Percentiles rank a stretch among this genome's conserved stretches.
phyloP scores from a whole-genome alignment of 2,888 invertebrate genomes.

The Eucera pruinosa region DNA sequence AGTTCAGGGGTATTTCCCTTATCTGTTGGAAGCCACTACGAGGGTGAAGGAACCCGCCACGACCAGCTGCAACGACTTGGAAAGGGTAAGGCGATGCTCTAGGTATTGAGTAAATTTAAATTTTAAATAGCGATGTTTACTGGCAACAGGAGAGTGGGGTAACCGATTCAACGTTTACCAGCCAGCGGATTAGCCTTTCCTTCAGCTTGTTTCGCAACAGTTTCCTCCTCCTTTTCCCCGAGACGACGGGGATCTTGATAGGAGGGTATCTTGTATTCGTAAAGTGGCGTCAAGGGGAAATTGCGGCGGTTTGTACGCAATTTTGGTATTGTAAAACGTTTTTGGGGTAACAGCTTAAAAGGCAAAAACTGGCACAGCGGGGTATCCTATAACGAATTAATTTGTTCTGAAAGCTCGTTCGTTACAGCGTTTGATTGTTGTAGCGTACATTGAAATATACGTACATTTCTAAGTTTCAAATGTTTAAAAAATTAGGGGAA shows the following conservation, averaged over 20 bases:
- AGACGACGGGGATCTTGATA: slow-evolving; percentile 39
- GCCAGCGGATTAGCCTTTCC: slow-evolving; percentile 71
- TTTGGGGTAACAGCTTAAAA: not conserved
- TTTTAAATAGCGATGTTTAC: slow-evolving; percentile 76
- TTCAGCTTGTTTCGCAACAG: slow-evolving; percentile 46
- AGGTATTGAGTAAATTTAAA: slow-evolving; percentile 75
- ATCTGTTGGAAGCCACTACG: slow-evolving; percentile 66
- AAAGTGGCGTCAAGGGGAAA: slow-evolving; percentile 20
- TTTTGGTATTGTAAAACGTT: not conserved
- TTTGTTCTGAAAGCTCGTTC: too few species aligned
- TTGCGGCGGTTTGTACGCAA: not conserved
- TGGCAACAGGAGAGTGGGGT: slow-evolving; percentile 2
- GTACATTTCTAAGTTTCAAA: too few species aligned
- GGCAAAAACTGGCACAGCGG: not conserved
- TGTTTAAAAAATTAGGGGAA: too few species aligned
- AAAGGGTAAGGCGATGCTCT: slow-evolving; percentile 54
- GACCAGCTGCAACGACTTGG: slow-evolving; percentile 47
- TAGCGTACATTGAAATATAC: too few species aligned
- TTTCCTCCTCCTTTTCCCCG: slow-evolving; percentile 4
- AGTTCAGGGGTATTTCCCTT: slow-evolving; percentile 66
- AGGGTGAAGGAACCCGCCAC: slow-evolving; percentile 44
- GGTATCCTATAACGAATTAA: too few species aligned
- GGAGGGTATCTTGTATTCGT: slow-evolving; percentile 12
- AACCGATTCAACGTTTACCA: slow-evolving; percentile 70
- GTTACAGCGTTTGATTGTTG: too few species aligned